Evolutionary conservation across 2,797 vertebrate genomes (phyloP).

Genomic region (Chelonia mydas): DNA sequence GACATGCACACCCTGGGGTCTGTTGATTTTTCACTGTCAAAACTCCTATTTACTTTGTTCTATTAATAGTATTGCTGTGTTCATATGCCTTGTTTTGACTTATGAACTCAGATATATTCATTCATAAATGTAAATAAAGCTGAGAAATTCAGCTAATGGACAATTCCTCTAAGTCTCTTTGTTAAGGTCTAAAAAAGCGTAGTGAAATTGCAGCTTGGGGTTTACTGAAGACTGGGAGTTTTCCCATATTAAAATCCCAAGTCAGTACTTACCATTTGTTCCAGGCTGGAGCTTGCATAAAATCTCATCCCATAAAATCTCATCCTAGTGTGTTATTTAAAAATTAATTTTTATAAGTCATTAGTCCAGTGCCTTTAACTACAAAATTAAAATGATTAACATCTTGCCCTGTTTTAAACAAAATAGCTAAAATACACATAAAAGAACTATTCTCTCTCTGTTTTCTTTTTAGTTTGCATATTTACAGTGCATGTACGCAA

Average conservation of each 20-base stretch:
- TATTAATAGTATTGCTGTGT: neutral
- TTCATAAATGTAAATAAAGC: neutral
- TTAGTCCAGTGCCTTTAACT: neutral
- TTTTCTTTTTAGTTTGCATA: neutral
- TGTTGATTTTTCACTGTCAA: neutral
- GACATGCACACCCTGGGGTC: neutral
- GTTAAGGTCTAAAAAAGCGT: neutral
- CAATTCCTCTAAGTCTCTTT: neutral
- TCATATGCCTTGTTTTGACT: neutral
- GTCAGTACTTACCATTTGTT: fast-evolving
- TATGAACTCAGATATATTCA: neutral
- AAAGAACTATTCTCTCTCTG: neutral
- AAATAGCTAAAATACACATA: neutral
- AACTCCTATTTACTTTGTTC: neutral
- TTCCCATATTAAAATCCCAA: neutral
- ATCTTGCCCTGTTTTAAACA: neutral
- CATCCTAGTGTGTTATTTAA: slow-evolving; percentile 13
- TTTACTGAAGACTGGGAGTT: neutral
- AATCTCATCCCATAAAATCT: neutral
- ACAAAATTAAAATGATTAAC: neutral
- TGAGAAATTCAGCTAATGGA: neutral
- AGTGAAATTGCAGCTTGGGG: neutral
- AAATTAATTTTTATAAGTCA: neutral
- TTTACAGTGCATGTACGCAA: fast-evolving
- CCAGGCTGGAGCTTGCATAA: neutral